A percentile compares a stretch with the other conserved stretches of the same genome.
These are phyloP conservation scores for Trichosurus vulpecula DNA, from an alignment of 2,797 vertebrate genomes.

Conservation along the genomic window DNA sequence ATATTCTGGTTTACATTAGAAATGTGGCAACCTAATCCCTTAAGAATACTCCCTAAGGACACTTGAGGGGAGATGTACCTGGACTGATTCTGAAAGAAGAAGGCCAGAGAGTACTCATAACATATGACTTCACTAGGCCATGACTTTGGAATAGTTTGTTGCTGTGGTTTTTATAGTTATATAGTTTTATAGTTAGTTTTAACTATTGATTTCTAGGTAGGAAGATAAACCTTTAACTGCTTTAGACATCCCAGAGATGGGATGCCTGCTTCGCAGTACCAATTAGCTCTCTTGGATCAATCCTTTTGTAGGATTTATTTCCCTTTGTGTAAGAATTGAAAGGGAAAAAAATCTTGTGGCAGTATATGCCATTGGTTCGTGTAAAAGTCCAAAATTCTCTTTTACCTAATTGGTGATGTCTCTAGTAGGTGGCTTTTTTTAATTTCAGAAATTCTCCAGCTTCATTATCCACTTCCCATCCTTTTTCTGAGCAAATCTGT, in stretches of 20 bases:
- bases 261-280: not conserved
- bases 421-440: not conserved
- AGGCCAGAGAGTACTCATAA: not conserved
- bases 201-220: not conserved
- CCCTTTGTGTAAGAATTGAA: not conserved
- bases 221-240: not conserved
- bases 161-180: not conserved
- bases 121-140: not conserved
- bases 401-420: not conserved
- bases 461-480: not conserved
- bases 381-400: not conserved
- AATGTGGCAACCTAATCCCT: not conserved
- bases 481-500: not conserved
- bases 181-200: not conserved
- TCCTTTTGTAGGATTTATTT: not conserved
- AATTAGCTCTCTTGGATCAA: not conserved
- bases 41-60: not conserved
- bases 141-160: not conserved
- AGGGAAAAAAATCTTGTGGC: too few species aligned
- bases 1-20: not conserved
- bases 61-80: not conserved
- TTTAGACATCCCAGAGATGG: too few species aligned
- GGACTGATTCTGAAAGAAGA: not conserved
- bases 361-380: not conserved
- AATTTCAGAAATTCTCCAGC: not conserved